Conservation (phyloP, 2,888 invertebrate genomes). For the Lacanobia oleracea region DNA sequence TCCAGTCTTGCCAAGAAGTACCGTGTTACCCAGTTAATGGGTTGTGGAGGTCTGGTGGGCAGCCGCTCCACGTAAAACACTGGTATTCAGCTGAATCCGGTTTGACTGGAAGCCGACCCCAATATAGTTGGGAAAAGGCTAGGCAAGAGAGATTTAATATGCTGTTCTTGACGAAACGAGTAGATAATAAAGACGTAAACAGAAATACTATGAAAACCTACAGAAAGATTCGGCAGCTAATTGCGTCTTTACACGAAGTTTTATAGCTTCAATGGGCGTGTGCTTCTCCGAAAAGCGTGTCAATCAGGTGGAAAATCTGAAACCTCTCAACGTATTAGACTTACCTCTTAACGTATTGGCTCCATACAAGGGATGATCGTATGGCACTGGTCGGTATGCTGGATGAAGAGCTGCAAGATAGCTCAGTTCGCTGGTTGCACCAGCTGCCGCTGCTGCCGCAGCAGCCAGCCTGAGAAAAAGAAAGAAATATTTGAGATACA, state of each 20-base stretch:
- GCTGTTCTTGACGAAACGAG: no score
- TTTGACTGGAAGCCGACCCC: no score
- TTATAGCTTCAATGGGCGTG: neutral
- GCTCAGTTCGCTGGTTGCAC: constrained; percentile 88
- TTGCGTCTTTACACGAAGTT: neutral
- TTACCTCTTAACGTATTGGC: constrained; percentile 88
- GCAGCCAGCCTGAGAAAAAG: constrained; percentile 82
- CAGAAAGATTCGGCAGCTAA: neutral
- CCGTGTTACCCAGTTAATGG: no score
- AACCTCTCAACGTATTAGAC: no score
- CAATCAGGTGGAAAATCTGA: neutral
- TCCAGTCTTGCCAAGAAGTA: no score
- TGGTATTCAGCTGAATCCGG: no score
- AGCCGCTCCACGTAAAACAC: no score
- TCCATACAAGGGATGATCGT: constrained; percentile 91
- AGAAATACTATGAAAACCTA: neutral
- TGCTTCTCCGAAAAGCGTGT: neutral
- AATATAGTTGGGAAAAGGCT: no score
- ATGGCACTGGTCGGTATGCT: constrained; percentile 91
- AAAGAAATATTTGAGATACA: constrained; percentile 22
- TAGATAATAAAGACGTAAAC: neutral
- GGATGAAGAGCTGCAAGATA: constrained; percentile 89
- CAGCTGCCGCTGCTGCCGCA: constrained; percentile 87
- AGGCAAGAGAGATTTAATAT: no score
- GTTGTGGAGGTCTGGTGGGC: no score